phyloP scores from a whole-genome alignment of 2,888 invertebrate genomes.

The Galerucella pusilla region DNA sequence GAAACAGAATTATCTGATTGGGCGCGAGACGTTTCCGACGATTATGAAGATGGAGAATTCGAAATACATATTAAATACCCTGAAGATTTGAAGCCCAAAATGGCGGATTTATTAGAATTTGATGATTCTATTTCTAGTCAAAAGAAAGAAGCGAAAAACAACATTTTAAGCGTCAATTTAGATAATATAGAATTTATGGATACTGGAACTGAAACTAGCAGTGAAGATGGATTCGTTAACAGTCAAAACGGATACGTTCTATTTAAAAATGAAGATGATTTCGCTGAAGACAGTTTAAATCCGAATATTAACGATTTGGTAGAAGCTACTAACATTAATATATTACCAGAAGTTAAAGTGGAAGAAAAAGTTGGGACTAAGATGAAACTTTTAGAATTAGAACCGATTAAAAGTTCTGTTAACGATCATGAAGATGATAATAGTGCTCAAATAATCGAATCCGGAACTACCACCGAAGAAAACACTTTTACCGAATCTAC shows the following conservation, averaged over 20 bases:
- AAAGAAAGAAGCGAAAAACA: conserved; percentile 56
- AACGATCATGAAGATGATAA: conserved; percentile 71
- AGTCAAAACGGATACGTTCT: conserved; percentile 76
- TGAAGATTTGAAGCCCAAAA: conserved; percentile 45
- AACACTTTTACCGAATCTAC: conserved; percentile 67
- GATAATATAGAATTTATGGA: conserved; percentile 90
- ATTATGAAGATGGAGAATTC: conserved; percentile 75
- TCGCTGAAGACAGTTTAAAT: conserved; percentile 61
- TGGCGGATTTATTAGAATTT: conserved; percentile 52
- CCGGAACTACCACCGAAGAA: conserved; percentile 71
- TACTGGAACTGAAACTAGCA: conserved; percentile 84
- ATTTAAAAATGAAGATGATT: conserved; percentile 69
- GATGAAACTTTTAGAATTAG: conserved; percentile 57
- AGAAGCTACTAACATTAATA: conserved; percentile 46
- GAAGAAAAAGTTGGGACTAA: conserved; percentile 54
- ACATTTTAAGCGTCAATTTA: conserved; percentile 67
- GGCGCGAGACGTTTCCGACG: conserved; percentile 86
- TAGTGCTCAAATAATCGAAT: conserved; percentile 67
- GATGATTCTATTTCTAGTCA: conserved; percentile 59
- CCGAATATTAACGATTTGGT: conserved; percentile 55
- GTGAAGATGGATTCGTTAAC: conserved; percentile 70
- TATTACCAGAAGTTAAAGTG: conserved; percentile 24
- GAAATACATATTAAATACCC: conserved; percentile 59
- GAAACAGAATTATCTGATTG: conserved; percentile 92
- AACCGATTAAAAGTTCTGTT: conserved; percentile 40